Base-by-base conservation (phyloP, 1,140 invertebrate species). In the Pentalonia nigronervosa region DNA sequence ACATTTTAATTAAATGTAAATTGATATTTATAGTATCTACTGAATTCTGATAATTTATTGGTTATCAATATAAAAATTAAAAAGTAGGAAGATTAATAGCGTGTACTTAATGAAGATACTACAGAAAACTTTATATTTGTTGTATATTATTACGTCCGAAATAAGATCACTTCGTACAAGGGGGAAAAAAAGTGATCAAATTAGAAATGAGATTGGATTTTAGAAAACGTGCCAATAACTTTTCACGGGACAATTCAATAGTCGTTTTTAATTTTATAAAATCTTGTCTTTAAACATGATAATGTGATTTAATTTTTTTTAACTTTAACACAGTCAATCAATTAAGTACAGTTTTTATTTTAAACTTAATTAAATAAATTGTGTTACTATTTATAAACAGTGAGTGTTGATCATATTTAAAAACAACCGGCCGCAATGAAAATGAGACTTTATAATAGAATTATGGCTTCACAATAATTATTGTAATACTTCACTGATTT, bases 171-270 rank as follows among this genome's bases (percentile, higher is more conserved):
- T 41, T 36, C 25, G 83, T 84, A 25, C 3, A 6, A 84, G 83
- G 41, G 34, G 34, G 83, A 84, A 84, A 84, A n/a, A 41, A 23
- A 36, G 81, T 2, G 83, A 41, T 25, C 23, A 84, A 84, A 84
- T 41, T 41, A 84, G 83, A 41, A 41, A 84, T 36, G 83, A 84
- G 36, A 84, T 84, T 84, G 83, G 83, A 45, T 41, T 41, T 84
- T 41, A 41, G 83, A 84, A 41, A 84, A 84, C 41, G 41, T 84
- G 83, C 36, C 83, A 41, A 84, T 84, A 84, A 84, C 41, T 84
- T 84, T 84, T 83, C 21, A 41, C 20, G 2, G 34, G 21, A 83
- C 81, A 83, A 41, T 83, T 83, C 36, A 23, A 84, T 45, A 41
- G 34, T 84, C 36, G 36, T 84, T 41, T 81, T 84, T 84, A 36